Percentiles rank a stretch among this genome's conserved stretches.
Conservation (phyloP, 2,797 vertebrate genomes). For the Acrocephalus scirpaceus region DNA sequence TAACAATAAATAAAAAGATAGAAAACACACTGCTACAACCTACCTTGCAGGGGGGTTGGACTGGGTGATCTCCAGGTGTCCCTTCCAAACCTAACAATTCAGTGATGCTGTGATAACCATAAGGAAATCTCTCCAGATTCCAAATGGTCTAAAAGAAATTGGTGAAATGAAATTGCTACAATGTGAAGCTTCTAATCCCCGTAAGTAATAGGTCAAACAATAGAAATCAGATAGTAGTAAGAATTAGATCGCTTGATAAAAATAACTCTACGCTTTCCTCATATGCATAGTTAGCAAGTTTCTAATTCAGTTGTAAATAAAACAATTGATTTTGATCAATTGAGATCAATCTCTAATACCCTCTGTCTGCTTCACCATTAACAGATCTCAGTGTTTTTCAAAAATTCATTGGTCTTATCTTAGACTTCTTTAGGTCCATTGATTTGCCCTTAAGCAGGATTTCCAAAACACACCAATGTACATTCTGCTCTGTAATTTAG, state of each 20-base stretch:
- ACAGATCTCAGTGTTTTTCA: neutral
- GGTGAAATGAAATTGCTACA: neutral
- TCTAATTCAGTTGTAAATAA: neutral
- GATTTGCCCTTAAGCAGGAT: neutral
- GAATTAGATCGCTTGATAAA: neutral
- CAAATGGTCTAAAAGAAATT: neutral
- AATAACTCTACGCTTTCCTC: neutral
- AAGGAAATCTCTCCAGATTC: neutral
- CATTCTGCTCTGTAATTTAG: neutral
- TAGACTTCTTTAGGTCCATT: neutral
- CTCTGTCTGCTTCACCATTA: neutral
- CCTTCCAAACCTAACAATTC: neutral
- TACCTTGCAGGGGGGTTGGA: fast-evolving
- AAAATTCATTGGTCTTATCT: neutral
- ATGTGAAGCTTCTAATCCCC: neutral
- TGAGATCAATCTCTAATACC: neutral
- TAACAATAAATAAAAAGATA: too few species aligned
- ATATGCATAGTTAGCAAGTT: neutral
- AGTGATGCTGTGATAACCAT: neutral
- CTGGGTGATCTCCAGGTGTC: neutral
- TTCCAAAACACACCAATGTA: neutral
- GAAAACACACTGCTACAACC: too few species aligned
- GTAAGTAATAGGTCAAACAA: neutral
- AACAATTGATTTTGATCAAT: too few species aligned
- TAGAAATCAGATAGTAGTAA: neutral